Evolutionary conservation across 2,113 vertebrate genomes (phyloP).

Genomic region (Protomyctophum bolini): DNA sequence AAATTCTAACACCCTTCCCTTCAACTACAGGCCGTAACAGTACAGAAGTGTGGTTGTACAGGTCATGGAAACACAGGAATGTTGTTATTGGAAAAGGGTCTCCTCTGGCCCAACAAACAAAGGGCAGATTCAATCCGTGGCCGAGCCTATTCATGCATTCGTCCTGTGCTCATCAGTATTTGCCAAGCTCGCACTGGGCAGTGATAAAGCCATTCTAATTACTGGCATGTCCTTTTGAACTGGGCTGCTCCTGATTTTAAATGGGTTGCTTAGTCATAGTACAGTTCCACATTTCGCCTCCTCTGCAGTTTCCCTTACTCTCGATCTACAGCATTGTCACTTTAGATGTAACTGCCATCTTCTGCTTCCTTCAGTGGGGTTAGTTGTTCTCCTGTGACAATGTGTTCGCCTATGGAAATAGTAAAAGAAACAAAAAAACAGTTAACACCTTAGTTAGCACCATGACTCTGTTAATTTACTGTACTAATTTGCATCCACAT

Average conservation of each 20-base stretch:
- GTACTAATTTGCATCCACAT: too few species aligned
- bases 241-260: conserved; percentile 53
- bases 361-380: conserved; percentile 35
- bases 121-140: conserved; percentile 74
- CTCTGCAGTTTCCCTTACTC: conserved; percentile 44
- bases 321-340: conserved; percentile 44
- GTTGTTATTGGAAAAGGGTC: conserved; percentile 74
- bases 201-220: conserved; percentile 75
- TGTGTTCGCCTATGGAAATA: conserved; percentile 75
- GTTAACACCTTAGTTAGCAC: too few species aligned
- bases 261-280: conserved; percentile 57
- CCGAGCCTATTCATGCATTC: conserved; percentile 74
- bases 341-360: conserved; percentile 24
- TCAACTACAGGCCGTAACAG: conserved; percentile 59
- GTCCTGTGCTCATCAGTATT: conserved; percentile 72
- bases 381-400: conserved; percentile 93
- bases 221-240: conserved; percentile 64
- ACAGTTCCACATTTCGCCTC: conserved; percentile 45
- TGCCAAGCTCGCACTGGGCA: conserved; percentile 62
- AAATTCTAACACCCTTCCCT: conserved; percentile 44
- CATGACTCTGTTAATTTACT: too few species aligned
- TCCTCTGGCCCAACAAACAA: conserved; percentile 72
- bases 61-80: conserved; percentile 76
- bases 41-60: conserved; percentile 67
- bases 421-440: conserved; percentile 1